These are phyloP conservation scores for Climacteris rufus DNA, from an alignment of 2,113 vertebrate genomes.

Conservation along the genomic window DNA sequence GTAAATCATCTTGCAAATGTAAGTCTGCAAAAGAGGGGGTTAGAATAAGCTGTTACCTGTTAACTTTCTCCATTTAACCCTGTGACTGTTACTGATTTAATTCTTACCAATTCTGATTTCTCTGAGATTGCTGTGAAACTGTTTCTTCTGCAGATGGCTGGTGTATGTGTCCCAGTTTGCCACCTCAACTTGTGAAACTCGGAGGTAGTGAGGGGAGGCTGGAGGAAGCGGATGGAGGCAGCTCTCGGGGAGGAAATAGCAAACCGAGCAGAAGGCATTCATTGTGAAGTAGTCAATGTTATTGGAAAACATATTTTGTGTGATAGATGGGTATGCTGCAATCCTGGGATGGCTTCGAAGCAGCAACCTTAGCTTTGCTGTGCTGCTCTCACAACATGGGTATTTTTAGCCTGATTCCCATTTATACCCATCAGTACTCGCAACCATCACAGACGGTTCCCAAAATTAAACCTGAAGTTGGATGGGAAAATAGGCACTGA, in stretches of 20 bases:
- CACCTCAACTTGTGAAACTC: background rate
- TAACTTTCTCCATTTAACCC: background rate
- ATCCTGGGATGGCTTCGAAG: background rate
- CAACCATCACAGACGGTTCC: background rate
- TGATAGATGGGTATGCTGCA: background rate
- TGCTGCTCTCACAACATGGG: background rate
- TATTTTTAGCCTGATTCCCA: slow-evolving; percentile 40
- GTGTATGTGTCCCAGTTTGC: background rate
- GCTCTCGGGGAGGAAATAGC: background rate
- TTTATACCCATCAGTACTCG: slow-evolving; percentile 9
- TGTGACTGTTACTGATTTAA: background rate
- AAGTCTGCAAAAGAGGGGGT: background rate
- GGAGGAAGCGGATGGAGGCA: background rate
- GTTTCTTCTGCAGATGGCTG: background rate
- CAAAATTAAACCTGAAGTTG: slow-evolving; percentile 46
- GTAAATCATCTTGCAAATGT: background rate
- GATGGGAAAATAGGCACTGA: slow-evolving; percentile 23
- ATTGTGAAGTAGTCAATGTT: background rate
- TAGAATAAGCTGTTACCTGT: background rate
- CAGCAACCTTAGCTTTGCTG: background rate
- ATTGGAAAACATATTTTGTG: background rate
- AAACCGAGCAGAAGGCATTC: background rate
- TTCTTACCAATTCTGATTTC: background rate
- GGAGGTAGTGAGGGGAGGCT: background rate
- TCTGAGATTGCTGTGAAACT: background rate